Base-by-base conservation (phyloP, 2,113 vertebrate genomes). In the Nerophis ophidion region DNA sequence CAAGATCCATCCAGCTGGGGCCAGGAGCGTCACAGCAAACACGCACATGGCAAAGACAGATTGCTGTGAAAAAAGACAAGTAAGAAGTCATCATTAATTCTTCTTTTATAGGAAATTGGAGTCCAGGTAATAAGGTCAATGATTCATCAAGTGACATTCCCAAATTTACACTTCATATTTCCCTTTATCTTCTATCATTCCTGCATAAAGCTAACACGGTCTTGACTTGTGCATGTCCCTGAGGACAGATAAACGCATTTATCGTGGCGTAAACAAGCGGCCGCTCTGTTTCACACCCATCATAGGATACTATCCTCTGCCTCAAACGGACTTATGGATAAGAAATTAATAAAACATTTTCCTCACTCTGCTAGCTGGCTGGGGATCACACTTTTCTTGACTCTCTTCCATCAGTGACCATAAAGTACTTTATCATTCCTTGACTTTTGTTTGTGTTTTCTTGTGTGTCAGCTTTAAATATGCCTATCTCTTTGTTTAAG, bases 1-100 rank as follows among this genome's bases (percentile, higher is more conserved):
- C 74, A 93, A 42, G 66, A 94, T 74, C 90, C 92, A 93, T 57
- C 88, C 93, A 70, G 91, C 90, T 0, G 90, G 92, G 51, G 66
- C 88, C 76, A 93, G 75, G 36, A 93, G 14, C 16, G 81, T 60
- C 65, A 88, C 26, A 44, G 88, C 85, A 82, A 93, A 90, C 52
- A 86, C 82, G 10, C 80, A 85, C 6, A 93, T 56, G 51, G 80
- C 88, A 72, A 91, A 82, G 16, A 86, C 1, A 9, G 90, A 90
- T 63, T 91, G 81, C 92, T 94, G 85, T 59, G 71, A 82, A 48
- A 45, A 74, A 66, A 83, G 66, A 36, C 15, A 54, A 64, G 17
- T 9, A 60, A 8, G 71, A 45, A 15, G 75, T 34, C 26, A 33
- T 48, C 0, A 49, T 15, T 11, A 61, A 59, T 34, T 1, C 33